A percentile compares a stretch with the other conserved stretches of the same genome.
These are phyloP conservation scores for Chironomus riparius DNA, from an alignment of 2,888 invertebrate species.

Conservation along the genomic window DNA sequence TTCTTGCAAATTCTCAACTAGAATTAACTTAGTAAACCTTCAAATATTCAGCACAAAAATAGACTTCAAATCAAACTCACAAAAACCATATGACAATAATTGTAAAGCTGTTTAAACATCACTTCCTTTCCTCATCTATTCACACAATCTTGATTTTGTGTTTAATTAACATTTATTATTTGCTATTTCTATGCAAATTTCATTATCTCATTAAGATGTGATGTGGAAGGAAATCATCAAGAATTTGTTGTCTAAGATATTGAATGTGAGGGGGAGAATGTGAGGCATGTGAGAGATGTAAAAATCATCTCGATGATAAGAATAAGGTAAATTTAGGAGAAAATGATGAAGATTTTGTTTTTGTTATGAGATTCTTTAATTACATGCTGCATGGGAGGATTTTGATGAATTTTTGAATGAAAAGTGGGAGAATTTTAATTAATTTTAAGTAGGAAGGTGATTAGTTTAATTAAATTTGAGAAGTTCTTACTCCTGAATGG, in stretches of 20 bases:
- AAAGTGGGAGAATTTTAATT: too few species aligned
- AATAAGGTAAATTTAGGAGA: too few species aligned
- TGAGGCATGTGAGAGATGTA: background rate
- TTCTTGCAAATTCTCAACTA: too few species aligned
- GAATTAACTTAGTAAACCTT: too few species aligned
- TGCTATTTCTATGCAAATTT: slow-evolving; percentile 23
- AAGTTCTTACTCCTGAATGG: too few species aligned
- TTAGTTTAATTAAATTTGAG: too few species aligned
- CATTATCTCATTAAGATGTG: slow-evolving; percentile 9
- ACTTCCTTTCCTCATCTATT: background rate
- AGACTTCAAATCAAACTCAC: too few species aligned
- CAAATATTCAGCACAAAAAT: too few species aligned
- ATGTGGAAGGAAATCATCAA: background rate
- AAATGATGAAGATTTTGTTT: too few species aligned
- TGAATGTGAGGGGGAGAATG: background rate
- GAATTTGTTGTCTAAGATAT: background rate
- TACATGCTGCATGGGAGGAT: background rate
- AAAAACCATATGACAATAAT: too few species aligned
- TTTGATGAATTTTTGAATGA: too few species aligned
- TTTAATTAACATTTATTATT: slow-evolving; percentile 25
- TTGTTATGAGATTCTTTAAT: background rate
- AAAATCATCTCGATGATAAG: background rate
- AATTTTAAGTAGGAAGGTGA: too few species aligned
- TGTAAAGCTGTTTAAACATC: background rate
- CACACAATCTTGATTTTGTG: slow-evolving; percentile 19